Percentiles rank a stretch among this genome's conserved stretches.
Evolutionary conservation across 2,888 invertebrate genomes (phyloP).

Genomic region (Drosophila kokeensis): DNA sequence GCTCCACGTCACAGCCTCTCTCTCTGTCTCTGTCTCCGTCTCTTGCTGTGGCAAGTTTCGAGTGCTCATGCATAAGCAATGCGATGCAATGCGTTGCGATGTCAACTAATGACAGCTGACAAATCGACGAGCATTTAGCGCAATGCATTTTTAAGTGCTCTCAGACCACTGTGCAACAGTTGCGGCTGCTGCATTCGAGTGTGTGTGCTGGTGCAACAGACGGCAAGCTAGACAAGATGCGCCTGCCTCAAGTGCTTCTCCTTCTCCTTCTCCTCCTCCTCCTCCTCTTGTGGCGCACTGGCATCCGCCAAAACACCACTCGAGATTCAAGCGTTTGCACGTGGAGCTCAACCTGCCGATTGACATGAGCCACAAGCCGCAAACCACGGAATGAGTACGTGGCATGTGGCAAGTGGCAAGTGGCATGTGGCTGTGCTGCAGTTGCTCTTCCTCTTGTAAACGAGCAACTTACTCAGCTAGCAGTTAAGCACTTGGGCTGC

Average conservation of each 20-base stretch:
- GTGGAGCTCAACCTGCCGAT: constrained; percentile 38
- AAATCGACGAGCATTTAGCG: constrained; percentile 39
- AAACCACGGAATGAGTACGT: not conserved
- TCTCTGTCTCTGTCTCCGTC: constrained; percentile 1
- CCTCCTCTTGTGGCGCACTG: not conserved
- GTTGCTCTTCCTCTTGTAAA: constrained; percentile 16
- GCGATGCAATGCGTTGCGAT: constrained; percentile 2
- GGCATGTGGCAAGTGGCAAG: not conserved
- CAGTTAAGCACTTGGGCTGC: constrained; percentile 43
- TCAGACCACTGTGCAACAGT: constrained; percentile 59
- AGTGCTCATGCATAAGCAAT: constrained; percentile 31
- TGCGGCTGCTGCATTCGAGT: constrained; percentile 44
- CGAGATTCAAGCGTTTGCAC: constrained; percentile 69
- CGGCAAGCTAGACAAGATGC: constrained; percentile 24
- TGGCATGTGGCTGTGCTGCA: not conserved
- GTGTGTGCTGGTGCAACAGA: constrained; percentile 25
- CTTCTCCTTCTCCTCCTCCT: not conserved
- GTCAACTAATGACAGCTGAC: constrained; percentile 39
- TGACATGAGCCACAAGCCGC: constrained; percentile 30
- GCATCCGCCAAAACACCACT: constrained; percentile 63
- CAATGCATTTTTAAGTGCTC: constrained; percentile 34
- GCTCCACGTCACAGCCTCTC: constrained; percentile 5
- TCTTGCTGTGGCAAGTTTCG: constrained; percentile 11
- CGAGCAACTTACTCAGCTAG: constrained; percentile 33
- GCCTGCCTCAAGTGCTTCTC: constrained; percentile 39